Conservation (phyloP, 2,797 vertebrate species). For the Acanthis flammea region DNA sequence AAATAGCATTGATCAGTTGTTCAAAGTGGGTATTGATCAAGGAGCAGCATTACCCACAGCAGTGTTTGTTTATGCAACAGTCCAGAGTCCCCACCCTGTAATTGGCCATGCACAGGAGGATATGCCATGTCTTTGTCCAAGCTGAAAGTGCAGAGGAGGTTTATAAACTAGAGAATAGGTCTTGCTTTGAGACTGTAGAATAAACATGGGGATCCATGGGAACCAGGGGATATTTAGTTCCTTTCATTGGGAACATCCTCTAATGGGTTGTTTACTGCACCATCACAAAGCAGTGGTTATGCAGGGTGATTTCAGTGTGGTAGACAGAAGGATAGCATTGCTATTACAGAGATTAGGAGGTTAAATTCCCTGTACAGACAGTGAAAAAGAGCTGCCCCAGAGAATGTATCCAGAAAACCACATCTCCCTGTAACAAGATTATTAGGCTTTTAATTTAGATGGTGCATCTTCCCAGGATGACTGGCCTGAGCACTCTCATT, state of each 20-base stretch:
- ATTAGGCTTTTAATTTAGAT: background rate
- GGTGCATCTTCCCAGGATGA: background rate
- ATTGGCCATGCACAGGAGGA: accelerated
- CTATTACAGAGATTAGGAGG: background rate
- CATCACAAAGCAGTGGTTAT: background rate
- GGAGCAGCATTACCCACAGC: background rate
- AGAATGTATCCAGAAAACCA: background rate
- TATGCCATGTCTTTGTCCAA: background rate
- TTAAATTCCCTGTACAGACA: background rate
- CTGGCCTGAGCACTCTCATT: background rate
- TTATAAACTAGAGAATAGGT: background rate
- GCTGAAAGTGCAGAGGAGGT: background rate
- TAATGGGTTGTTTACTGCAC: background rate
- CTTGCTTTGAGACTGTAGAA: background rate
- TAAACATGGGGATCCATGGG: background rate
- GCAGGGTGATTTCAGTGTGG: background rate
- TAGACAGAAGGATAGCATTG: background rate
- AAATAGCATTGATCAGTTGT: background rate
- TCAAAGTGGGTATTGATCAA: background rate
- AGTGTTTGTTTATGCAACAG: background rate
- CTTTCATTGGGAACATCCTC: background rate
- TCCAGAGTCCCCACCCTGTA: background rate
- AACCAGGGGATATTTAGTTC: background rate
- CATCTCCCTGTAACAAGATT: background rate
- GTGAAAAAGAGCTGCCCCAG: background rate